A percentile compares a stretch with the other conserved stretches of the same genome.
Evolutionary conservation across 2,888 invertebrate genomes (phyloP).

Genomic region (Parthenolecanium corni): DNA sequence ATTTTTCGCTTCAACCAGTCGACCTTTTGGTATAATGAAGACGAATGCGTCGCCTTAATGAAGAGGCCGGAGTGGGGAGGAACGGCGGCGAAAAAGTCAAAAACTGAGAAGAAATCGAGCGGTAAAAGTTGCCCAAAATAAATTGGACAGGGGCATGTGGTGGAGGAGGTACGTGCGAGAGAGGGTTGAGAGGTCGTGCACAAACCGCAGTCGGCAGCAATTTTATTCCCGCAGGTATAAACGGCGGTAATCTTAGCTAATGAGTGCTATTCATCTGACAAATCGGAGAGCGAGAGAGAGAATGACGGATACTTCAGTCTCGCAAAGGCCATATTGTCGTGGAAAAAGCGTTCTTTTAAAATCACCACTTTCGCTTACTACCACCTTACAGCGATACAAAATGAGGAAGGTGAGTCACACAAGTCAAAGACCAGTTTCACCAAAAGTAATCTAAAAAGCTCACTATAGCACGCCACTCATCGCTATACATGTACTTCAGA

Average conservation of each 20-base stretch:
- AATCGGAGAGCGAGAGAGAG: constrained; percentile 1
- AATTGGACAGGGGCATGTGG: constrained; percentile 7
- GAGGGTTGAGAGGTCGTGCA: neutral
- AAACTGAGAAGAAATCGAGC: constrained; percentile 10
- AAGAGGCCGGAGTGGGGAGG: neutral
- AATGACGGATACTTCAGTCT: too few relatives aligned
- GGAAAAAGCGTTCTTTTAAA: too few relatives aligned
- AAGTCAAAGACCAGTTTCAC: too few relatives aligned
- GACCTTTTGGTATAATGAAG: constrained; percentile 17
- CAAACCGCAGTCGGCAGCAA: constrained; percentile 10
- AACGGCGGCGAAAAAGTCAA: neutral
- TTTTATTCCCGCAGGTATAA: constrained; percentile 27
- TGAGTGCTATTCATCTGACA: constrained; percentile 28
- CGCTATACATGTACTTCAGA: too few relatives aligned
- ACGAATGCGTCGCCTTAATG: constrained; percentile 4
- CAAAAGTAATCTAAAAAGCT: too few relatives aligned
- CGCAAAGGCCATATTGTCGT: too few relatives aligned
- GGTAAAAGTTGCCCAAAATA: constrained; percentile 16
- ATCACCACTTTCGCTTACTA: too few relatives aligned
- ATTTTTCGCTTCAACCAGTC: neutral
- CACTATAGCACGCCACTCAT: too few relatives aligned
- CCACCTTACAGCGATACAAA: too few relatives aligned
- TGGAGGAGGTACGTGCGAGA: neutral
- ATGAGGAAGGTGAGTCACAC: too few relatives aligned
- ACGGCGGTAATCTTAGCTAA: constrained; percentile 26